A percentile compares a stretch with the other conserved stretches of the same genome.
These are phyloP conservation scores for Trachurus trachurus DNA, from an alignment of 2,797 vertebrate species.

Conservation along the genomic window DNA sequence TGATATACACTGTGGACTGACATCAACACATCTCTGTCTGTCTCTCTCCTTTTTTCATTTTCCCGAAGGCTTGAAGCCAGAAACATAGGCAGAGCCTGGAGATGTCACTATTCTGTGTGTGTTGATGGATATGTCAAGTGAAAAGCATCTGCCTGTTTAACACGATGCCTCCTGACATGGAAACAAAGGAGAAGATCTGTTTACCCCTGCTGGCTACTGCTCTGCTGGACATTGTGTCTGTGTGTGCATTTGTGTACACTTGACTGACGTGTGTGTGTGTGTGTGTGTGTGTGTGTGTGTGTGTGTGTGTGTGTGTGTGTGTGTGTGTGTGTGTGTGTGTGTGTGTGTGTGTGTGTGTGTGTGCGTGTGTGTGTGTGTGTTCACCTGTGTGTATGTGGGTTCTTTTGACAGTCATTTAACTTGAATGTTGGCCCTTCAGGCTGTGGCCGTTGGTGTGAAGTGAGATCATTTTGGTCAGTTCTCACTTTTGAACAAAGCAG, in stretches of 20 bases:
- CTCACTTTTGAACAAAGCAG: not conserved
- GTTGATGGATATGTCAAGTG: constrained; percentile 75
- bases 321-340: constrained; percentile 7
- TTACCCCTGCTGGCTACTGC: constrained; percentile 84
- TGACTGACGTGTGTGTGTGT: constrained; percentile 5
- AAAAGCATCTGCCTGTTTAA: constrained; percentile 78
- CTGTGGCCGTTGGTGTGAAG: not conserved
- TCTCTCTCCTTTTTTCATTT: constrained; percentile 1
- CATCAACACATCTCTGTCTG: too few relatives aligned
- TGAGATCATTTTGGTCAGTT: not conserved
- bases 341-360: constrained; percentile 14
- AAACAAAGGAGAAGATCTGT: constrained; percentile 80
- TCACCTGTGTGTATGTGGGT: constrained; percentile 1
- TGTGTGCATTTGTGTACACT: constrained; percentile 4
- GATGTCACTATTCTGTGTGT: constrained; percentile 44
- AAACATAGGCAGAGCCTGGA: constrained; percentile 7
- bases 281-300: not conserved
- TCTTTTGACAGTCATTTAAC: not conserved
- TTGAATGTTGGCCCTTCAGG: not conserved
- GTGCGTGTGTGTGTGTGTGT: not conserved
- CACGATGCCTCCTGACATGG: constrained; percentile 82
- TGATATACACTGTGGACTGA: too few relatives aligned
- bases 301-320: constrained; percentile 1
- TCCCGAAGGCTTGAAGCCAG: constrained; percentile 21
- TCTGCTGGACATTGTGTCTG: constrained; percentile 54